Conservation (phyloP, 2,888 invertebrate species). For the Busseola fusca region DNA sequence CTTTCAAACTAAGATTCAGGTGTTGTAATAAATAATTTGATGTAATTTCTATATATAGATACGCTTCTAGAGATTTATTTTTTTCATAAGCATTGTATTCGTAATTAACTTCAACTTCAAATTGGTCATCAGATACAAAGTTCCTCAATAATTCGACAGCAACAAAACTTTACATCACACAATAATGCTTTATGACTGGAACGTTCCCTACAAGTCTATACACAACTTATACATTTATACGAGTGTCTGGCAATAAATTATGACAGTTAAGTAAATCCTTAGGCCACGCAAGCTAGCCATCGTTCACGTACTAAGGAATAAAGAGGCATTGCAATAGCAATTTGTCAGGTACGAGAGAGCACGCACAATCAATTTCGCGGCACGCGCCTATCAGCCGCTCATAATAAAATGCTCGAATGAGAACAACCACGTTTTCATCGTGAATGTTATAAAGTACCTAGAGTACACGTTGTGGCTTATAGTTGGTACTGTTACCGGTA, state of each 20-base stretch:
- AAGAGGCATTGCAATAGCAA: conserved; percentile 73
- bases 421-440: conserved; percentile 59
- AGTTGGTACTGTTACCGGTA: conserved; percentile 40
- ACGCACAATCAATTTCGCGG: conserved; percentile 79
- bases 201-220: conserved; percentile 40
- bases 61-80: not conserved
- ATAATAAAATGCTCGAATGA: conserved; percentile 72
- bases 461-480: conserved; percentile 20
- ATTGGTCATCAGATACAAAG: not conserved
- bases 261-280: conserved; percentile 61
- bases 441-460: conserved; percentile 13
- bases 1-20: not conserved
- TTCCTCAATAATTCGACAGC: conserved; percentile 3
- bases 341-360: conserved; percentile 79
- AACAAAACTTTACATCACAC: conserved; percentile 1
- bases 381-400: conserved; percentile 75
- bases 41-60: not conserved
- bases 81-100: not conserved
- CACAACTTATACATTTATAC: conserved; percentile 44
- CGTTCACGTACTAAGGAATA: conserved; percentile 65
- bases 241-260: conserved; percentile 55
- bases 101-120: not conserved
- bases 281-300: conserved; percentile 59
- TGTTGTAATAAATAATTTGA: not conserved
- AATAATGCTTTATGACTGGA: conserved; percentile 34